These are phyloP conservation scores for Cheirogaleus medius DNA, from an alignment of 2,113 vertebrate genomes.

Conservation along the genomic window DNA sequence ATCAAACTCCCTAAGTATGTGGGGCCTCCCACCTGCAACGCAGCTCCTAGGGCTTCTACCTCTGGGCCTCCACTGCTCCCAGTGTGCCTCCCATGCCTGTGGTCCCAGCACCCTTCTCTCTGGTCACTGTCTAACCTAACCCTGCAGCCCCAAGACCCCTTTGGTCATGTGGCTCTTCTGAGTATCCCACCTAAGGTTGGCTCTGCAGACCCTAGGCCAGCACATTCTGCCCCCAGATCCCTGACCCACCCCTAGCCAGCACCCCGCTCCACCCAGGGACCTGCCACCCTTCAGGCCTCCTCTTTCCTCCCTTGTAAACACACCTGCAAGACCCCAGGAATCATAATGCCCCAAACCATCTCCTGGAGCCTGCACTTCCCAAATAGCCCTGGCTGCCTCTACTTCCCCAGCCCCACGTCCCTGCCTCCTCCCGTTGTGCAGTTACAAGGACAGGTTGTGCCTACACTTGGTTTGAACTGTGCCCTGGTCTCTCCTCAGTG, in stretches of 20 bases:
- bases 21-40: not conserved
- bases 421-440: not conserved
- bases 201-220: not conserved
- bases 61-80: not conserved
- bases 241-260: no score
- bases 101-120: not conserved
- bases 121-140: not conserved
- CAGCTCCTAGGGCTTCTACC: not conserved
- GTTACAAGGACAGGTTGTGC: not conserved
- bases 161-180: not conserved
- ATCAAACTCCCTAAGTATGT: not conserved
- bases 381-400: not conserved
- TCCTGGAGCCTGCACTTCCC: not conserved
- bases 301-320: not conserved
- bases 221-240: not conserved
- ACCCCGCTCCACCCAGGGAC: not conserved
- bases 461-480: not conserved
- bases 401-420: no score
- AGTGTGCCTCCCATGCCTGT: not conserved
- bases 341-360: not conserved
- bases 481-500: conserved; percentile 60
- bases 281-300: not conserved
- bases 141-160: not conserved
- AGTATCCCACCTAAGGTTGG: not conserved
- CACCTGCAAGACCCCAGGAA: not conserved